Conservation (phyloP, 2,113 vertebrate genomes). For the Ondatra zibethicus region DNA sequence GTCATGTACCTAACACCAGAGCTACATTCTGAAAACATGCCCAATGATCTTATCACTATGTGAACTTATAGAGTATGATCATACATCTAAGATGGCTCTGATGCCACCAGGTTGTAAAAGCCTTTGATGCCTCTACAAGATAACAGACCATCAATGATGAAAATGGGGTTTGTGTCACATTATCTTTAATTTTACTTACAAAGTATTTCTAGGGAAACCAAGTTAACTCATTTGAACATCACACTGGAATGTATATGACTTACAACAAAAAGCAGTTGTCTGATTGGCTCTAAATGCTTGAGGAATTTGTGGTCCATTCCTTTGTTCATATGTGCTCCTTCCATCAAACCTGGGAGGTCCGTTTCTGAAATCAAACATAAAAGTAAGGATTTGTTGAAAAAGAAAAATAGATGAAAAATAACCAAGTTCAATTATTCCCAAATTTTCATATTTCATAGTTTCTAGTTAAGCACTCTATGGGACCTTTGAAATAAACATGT, state of each 20-base stretch:
- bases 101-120: neutral
- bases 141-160: neutral
- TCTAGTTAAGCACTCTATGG: conserved; percentile 31
- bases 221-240: conserved; percentile 30
- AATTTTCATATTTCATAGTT: conserved; percentile 54
- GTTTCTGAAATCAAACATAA: conserved; percentile 92
- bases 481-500: conserved; percentile 46
- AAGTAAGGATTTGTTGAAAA: conserved; percentile 41
- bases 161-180: neutral
- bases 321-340: conserved; percentile 96
- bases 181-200: conserved; percentile 43
- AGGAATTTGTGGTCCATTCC: conserved; percentile 99
- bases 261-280: conserved; percentile 97
- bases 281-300: conserved; percentile 97
- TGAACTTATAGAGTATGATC: neutral
- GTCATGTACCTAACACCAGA: neutral
- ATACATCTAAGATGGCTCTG: neutral
- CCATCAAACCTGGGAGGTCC: conserved; percentile 97
- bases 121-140: neutral
- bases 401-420: conserved; percentile 61
- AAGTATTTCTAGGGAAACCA: conserved; percentile 33
- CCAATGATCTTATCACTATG: neutral
- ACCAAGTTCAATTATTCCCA: neutral
- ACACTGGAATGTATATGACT: conserved; percentile 72
- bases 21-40: neutral